A percentile compares a stretch with the other conserved stretches of the same genome.
Evolutionary conservation across 1,140 invertebrate species (phyloP).

Genomic region (Globodera ellingtonae): DNA sequence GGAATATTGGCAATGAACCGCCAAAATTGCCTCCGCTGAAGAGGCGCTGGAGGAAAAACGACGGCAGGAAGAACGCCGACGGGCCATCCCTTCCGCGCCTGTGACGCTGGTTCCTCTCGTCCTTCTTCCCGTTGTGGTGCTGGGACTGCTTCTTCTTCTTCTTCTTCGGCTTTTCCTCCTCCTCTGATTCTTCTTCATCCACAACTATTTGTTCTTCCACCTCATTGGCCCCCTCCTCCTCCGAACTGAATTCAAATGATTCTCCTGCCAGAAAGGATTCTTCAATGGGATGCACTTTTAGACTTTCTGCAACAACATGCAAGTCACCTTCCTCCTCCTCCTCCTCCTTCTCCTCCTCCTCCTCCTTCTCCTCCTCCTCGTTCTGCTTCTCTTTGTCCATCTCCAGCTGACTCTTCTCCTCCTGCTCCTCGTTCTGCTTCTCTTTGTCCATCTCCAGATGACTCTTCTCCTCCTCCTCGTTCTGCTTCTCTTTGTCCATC

Average conservation of each 20-base stretch:
- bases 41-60: background rate
- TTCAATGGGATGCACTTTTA: background rate
- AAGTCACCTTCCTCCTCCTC: background rate
- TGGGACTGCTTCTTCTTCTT: background rate
- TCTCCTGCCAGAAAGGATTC: background rate
- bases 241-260: slow-evolving; percentile 16
- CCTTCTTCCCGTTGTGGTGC: background rate
- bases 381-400: background rate
- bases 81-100: background rate
- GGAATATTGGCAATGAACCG: background rate
- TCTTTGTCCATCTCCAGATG: background rate
- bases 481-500: background rate
- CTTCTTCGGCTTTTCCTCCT: background rate
- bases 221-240: background rate
- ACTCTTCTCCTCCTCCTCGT: no score
- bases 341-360: background rate
- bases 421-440: background rate
- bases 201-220: no score
- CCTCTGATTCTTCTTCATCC: background rate
- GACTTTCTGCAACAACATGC: background rate
- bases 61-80: background rate
- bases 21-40: background rate
- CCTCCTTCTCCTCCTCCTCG: background rate
- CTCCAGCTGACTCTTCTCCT: background rate
- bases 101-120: background rate